Base-by-base conservation (phyloP, 2,113 vertebrate species). In the Platichthys stellatus region DNA sequence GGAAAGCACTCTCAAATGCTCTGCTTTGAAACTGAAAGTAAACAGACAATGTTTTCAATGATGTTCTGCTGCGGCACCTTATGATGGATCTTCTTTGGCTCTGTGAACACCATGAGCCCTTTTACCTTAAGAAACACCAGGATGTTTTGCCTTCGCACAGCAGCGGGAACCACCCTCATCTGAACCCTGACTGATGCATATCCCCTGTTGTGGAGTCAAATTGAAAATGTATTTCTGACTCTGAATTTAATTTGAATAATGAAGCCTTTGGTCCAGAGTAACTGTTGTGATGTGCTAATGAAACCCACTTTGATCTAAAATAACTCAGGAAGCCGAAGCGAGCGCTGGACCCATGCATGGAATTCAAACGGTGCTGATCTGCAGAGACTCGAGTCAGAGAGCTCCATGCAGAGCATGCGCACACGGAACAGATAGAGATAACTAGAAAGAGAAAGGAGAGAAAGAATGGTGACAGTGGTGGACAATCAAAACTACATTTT, bases 251-350 rank as follows among this genome's bases (percentile, higher is more conserved):
- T 90, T 85, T 72, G 71, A 88, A 85, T 85, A 88, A 87, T 80
- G 72, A 90, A 78, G 38, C 66, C 69, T 79, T 81, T 84, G 71
- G 80, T 86, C 57, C 59, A 26, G 78, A 87, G 73, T 82, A 63
- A 72, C 64, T 79, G 71, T 87, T 85, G 80, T 84, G 84, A 88
- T 88, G 78, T 88, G 86, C 82, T 90, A 90, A 92, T 92, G 83
- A 82, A 80, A 79, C 43, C 7, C 12, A 80, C 81, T 88, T 88
- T 93, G 87, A 92, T 92, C 83, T 88, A 82, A 80, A 92, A 89
- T 80, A 81, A 89, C 54, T 77, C 69, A 61, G 72, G 86, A 79
- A 80, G 85, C 59, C 47, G 31, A 76, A 43, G 18, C 28, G 15
- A 62, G 23, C 74, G 65, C 59, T 43, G 78, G 74, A 76, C 79